Conservation (phyloP, 1,140 invertebrate species). For the Chionoecetes opilio region DNA sequence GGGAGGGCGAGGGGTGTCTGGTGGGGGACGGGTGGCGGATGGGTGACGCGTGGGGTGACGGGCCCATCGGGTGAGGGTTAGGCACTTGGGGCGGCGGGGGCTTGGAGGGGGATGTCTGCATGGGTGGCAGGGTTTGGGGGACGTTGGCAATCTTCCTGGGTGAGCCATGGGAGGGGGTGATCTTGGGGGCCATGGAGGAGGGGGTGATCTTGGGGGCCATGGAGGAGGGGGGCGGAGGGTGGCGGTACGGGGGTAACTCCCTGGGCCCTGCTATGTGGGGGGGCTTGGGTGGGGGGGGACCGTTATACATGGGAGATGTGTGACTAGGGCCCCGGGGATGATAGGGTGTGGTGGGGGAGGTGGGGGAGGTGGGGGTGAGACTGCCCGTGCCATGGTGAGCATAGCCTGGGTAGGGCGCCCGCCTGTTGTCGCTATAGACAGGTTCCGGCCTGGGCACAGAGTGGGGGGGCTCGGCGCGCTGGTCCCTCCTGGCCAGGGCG, state of each 20-base stretch:
- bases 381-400: conserved; percentile 44
- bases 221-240: conserved; percentile 65
- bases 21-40: conserved; percentile 71
- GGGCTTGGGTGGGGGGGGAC: conserved; percentile 72
- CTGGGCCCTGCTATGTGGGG: conserved; percentile 56
- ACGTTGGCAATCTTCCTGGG: conserved; percentile 55
- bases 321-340: conserved; percentile 68
- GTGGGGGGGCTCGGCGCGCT: conserved; percentile 58
- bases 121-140: conserved; percentile 10
- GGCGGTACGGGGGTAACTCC: conserved; percentile 70
- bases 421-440: conserved; percentile 70
- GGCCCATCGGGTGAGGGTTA: conserved; percentile 56
- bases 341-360: conserved; percentile 49
- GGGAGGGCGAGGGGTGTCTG: conserved; percentile 53
- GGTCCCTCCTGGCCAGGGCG: conserved; percentile 59
- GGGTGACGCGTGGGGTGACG: conserved; percentile 65
- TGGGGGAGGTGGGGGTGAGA: not conserved
- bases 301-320: conserved; percentile 66
- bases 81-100: conserved; percentile 40
- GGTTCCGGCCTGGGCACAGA: conserved; percentile 57
- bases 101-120: conserved; percentile 65
- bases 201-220: conserved; percentile 61
- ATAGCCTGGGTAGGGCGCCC: conserved; percentile 64
- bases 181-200: conserved; percentile 60
- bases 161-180: conserved; percentile 62